Evolutionary conservation across 2,888 invertebrate species (phyloP).

Genomic region (Choreutis nemorana): DNA sequence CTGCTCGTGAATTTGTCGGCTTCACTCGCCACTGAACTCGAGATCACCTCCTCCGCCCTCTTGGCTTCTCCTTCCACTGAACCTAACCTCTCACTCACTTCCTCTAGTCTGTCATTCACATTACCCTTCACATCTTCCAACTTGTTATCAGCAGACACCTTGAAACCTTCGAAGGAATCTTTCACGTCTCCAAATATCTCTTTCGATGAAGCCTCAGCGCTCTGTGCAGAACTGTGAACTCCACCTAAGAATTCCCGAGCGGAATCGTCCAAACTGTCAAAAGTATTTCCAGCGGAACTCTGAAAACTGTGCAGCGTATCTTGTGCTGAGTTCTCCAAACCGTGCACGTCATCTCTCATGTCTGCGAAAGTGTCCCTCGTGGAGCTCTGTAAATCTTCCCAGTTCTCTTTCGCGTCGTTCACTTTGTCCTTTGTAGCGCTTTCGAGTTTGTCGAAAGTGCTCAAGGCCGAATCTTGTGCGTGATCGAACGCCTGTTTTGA

Average conservation of each 20-base stretch:
- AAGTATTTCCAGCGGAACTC: constrained; percentile 56
- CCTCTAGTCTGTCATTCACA: constrained; percentile 28
- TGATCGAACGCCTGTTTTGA: constrained; percentile 42
- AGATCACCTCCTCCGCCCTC: constrained; percentile 24
- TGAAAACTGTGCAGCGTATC: constrained; percentile 56
- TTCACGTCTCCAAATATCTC: constrained; percentile 42
- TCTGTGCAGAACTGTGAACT: constrained; percentile 23
- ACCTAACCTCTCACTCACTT: constrained; percentile 30
- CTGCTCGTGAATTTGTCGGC: constrained; percentile 49
- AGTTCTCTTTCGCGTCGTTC: constrained; percentile 39
- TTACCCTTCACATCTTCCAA: constrained; percentile 42
- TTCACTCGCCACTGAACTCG: constrained; percentile 32
- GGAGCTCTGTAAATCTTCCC: constrained; percentile 52
- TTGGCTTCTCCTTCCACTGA: constrained; percentile 23
- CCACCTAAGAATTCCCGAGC: constrained; percentile 34
- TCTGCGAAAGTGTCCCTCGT: constrained; percentile 52
- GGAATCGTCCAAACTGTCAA: constrained; percentile 54
- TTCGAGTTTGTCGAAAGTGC: constrained; percentile 56
- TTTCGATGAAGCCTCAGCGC: constrained; percentile 29
- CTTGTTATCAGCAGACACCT: constrained; percentile 52
- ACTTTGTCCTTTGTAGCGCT: constrained; percentile 53
- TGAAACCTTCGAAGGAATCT: constrained; percentile 51
- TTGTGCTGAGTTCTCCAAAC: constrained; percentile 45
- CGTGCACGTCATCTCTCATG: constrained; percentile 43
- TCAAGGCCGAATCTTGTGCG: constrained; percentile 50